phyloP scores from a whole-genome alignment of 1,140 invertebrate species.

The Trichoplusia ni region DNA sequence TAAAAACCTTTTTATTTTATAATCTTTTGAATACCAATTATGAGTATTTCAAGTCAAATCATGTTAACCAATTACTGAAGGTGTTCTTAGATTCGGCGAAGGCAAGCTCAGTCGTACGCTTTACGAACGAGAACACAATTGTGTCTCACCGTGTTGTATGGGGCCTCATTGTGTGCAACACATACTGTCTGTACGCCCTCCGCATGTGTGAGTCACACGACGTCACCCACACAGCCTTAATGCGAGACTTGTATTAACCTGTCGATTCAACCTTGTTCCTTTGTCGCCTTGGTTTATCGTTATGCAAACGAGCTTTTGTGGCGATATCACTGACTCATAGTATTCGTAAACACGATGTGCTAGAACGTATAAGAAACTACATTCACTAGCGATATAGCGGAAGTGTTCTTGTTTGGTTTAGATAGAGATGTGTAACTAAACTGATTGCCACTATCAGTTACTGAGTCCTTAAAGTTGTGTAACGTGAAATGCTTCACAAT shows the following conservation, averaged over 20 bases:
- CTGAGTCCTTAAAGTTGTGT: not conserved
- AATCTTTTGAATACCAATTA: no score
- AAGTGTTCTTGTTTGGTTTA: constrained; percentile 17
- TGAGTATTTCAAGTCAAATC: no score
- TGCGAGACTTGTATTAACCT: constrained; percentile 59
- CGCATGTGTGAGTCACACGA: constrained; percentile 24
- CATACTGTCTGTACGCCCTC: constrained; percentile 35
- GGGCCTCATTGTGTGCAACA: constrained; percentile 32
- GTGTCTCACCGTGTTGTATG: constrained; percentile 19
- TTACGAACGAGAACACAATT: constrained; percentile 37
- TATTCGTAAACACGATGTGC: constrained; percentile 36
- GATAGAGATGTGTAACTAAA: not conserved
- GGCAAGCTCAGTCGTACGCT: not conserved
- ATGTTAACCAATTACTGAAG: no score
- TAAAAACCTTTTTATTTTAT: no score
- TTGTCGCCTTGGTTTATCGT: constrained; percentile 59
- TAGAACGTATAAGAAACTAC: constrained; percentile 27
- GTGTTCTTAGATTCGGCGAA: constrained; percentile 1
- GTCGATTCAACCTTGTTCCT: constrained; percentile 60
- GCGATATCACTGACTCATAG: constrained; percentile 46
- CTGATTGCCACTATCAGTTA: no score
- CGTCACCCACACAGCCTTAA: constrained; percentile 29
- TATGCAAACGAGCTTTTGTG: constrained; percentile 53
- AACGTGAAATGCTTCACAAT: no score
- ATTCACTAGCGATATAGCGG: not conserved